A percentile compares a stretch with the other conserved stretches of the same genome.
These are phyloP conservation scores for Thamnaconus septentrionalis DNA, from an alignment of 2,113 vertebrate genomes.

Conservation along the genomic window DNA sequence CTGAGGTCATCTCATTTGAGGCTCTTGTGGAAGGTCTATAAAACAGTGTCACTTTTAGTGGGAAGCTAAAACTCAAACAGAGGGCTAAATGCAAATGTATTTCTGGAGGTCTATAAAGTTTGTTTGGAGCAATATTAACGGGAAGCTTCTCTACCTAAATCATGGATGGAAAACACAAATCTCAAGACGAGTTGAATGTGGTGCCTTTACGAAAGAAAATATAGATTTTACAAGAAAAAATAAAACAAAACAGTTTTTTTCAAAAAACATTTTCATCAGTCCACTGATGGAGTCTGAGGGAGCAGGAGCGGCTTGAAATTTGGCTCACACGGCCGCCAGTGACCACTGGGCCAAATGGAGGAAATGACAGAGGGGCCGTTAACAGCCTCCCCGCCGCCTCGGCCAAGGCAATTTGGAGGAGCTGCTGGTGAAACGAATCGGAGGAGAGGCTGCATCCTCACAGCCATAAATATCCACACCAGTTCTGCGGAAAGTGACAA, in stretches of 20 bases:
- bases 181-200: too few relatives aligned
- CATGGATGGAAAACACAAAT: too few relatives aligned
- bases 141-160: too few relatives aligned
- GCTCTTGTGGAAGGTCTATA: too few relatives aligned
- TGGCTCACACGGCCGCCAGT: constrained; percentile 11
- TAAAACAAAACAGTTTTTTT: not conserved
- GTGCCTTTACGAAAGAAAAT: not conserved
- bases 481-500: constrained; percentile 63
- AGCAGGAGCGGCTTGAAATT: constrained; percentile 19
- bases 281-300: constrained; percentile 21
- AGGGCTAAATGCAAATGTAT: too few relatives aligned
- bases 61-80: too few relatives aligned
- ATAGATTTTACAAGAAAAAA: not conserved
- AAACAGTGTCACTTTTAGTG: too few relatives aligned
- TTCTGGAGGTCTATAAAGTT: too few relatives aligned
- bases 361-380: constrained; percentile 54
- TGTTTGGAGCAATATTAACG: too few relatives aligned
- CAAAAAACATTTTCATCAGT: constrained; percentile 2
- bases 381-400: constrained; percentile 27
- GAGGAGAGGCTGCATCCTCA: constrained; percentile 50
- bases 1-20: too few relatives aligned
- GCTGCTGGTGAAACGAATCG: constrained; percentile 65
- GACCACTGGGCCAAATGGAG: constrained; percentile 37
- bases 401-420: constrained; percentile 64
- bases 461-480: constrained; percentile 53